Conservation (phyloP, 2,888 invertebrate genomes). For the Sthenelais limicola region DNA sequence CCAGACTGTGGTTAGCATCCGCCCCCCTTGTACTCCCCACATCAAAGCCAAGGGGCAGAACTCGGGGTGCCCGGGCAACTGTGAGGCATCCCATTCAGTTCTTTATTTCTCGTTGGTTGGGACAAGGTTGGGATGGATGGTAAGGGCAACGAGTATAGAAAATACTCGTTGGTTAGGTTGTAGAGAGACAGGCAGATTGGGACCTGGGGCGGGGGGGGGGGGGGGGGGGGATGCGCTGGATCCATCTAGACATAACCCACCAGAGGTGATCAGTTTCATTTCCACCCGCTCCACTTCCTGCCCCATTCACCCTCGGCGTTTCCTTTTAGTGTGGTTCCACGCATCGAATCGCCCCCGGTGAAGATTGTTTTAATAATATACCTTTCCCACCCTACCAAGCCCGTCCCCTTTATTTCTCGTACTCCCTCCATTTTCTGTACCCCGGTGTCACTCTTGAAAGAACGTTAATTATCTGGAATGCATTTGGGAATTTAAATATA, state of each 20-base stretch:
- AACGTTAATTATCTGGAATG: too few species aligned
- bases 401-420: too few species aligned
- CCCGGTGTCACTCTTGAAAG: too few species aligned
- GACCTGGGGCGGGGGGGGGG: neutral
- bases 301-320: constrained; percentile 6
- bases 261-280: neutral
- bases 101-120: too few species aligned
- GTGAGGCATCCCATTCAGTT: too few species aligned
- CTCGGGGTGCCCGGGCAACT: too few species aligned
- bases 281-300: neutral
- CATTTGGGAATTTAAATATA: too few species aligned
- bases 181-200: neutral
- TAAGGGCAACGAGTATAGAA: neutral
- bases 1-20: too few species aligned
- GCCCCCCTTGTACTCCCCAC: too few species aligned
- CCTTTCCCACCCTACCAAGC: neutral
- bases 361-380: neutral
- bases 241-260: neutral
- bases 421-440: too few species aligned
- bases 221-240: constrained; percentile 7
- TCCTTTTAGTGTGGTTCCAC: neutral
- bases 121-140: too few species aligned
- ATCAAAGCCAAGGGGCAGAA: too few species aligned
- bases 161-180: constrained; percentile 1
- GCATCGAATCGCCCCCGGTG: neutral